Evolutionary conservation across 37 sponge, comb jelly and placozoan genomes (phyloP).

Genomic region (Petrosia ficiformis): DNA sequence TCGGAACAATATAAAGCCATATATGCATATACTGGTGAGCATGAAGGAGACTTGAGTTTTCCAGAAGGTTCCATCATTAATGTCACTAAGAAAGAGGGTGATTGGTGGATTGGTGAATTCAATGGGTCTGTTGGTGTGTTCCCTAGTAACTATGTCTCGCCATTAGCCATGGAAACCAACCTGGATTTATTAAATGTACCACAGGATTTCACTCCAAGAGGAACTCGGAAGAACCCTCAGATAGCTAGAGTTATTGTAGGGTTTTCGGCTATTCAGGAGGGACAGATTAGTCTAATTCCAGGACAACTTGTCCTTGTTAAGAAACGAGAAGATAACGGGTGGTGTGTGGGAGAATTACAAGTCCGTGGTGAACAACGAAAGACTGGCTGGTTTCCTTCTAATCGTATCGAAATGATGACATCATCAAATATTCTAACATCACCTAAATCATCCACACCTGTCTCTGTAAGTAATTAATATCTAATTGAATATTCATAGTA

Average conservation of each 20-base stretch:
- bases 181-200: background rate
- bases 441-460: background rate
- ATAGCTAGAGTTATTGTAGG: conserved; percentile 45
- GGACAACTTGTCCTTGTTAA: conserved; percentile 63
- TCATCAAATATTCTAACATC: background rate
- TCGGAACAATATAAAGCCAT: conserved; percentile 30
- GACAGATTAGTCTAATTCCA: conserved; percentile 49
- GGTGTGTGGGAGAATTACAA: conserved; percentile 91
- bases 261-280: conserved; percentile 25
- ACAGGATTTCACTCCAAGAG: background rate
- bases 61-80: conserved; percentile 49
- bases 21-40: conserved; percentile 42
- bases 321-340: conserved; percentile 61
- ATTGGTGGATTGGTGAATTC: conserved; percentile 79
- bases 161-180: background rate
- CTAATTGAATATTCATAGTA: too few species aligned
- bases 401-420: conserved; percentile 57
- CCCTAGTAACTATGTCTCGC: conserved; percentile 83
- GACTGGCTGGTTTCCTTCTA: conserved; percentile 79
- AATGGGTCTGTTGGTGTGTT: conserved; percentile 64
- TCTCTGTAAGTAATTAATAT: too few species aligned
- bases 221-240: background rate
- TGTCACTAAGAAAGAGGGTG: conserved; percentile 44
- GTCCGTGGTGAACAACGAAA: conserved; percentile 57
- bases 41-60: conserved; percentile 65